phyloP scores from a whole-genome alignment of 1,140 invertebrate species.

The Belonocnema kinseyi region DNA sequence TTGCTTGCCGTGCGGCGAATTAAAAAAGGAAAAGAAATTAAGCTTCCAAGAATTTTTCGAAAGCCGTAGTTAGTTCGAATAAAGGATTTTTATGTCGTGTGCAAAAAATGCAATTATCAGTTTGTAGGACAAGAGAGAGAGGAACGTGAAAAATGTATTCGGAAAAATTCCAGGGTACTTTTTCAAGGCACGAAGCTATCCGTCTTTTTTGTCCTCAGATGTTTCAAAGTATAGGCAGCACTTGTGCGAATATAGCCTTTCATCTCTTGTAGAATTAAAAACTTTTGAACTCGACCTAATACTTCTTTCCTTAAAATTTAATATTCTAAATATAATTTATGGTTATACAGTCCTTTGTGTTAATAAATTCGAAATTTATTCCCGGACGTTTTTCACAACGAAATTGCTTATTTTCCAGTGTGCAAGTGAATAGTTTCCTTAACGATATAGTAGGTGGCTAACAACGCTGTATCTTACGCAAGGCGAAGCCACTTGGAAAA shows the following conservation, averaged over 20 bases:
- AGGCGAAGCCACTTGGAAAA: slow-evolving; percentile 24
- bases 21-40: neutral
- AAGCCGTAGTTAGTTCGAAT: neutral
- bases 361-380: neutral
- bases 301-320: no score
- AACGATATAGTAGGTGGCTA: neutral
- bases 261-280: no score
- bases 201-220: neutral
- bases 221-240: neutral
- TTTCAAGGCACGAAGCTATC: neutral
- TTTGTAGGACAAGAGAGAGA: slow-evolving; percentile 4
- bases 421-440: slow-evolving; percentile 16
- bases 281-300: no score
- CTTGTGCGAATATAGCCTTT: neutral
- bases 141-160: slow-evolving; percentile 21
- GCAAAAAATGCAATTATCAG: slow-evolving; percentile 23
- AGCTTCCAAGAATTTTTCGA: slow-evolving; percentile 22
- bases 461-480: slow-evolving; percentile 1
- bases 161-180: slow-evolving; percentile 11
- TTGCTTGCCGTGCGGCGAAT: neutral
- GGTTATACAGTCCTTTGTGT: no score
- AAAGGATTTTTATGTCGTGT: slow-evolving; percentile 7
- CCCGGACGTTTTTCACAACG: neutral
- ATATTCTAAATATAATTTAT: no score
- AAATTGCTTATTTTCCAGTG: slow-evolving; percentile 12